These are phyloP conservation scores for Sternarchorhynchus goeldii DNA, from an alignment of 2,797 vertebrate species.

Conservation along the genomic window DNA sequence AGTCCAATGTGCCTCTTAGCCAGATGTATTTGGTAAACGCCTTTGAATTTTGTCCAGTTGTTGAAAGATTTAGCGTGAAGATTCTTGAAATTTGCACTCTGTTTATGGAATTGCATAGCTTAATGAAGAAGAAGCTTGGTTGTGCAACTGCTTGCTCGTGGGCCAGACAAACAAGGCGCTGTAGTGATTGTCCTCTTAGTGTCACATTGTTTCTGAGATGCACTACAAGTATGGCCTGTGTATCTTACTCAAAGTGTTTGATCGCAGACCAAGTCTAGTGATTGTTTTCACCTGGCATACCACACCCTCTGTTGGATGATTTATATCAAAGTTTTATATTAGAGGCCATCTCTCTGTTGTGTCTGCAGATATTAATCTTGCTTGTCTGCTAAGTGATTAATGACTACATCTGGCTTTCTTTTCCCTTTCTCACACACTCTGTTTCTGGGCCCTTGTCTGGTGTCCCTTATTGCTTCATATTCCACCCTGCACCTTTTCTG, in stretches of 20 bases:
- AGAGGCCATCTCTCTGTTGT: slow-evolving; percentile 27
- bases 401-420: slow-evolving; percentile 11
- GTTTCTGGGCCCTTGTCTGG: neutral
- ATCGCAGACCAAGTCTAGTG: neutral
- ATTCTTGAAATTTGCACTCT: slow-evolving; percentile 1
- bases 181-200: neutral
- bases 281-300: slow-evolving; percentile 10
- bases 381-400: slow-evolving; percentile 16
- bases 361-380: slow-evolving; percentile 3
- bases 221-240: neutral
- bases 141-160: neutral
- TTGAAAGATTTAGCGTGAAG: neutral
- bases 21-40: slow-evolving; percentile 12
- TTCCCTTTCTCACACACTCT: slow-evolving; percentile 6
- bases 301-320: neutral
- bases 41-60: slow-evolving; percentile 19
- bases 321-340: neutral
- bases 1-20: neutral
- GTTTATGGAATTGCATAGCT: slow-evolving; percentile 27
- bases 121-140: slow-evolving; percentile 7
- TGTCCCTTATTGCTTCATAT: neutral
- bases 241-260: neutral
- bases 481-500: slow-evolving; percentile 6
- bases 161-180: neutral
- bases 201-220: neutral